Percentiles rank a stretch among this genome's conserved stretches.
These are phyloP conservation scores for Bombus breviceps DNA, from an alignment of 1,140 invertebrate genomes.

Conservation along the genomic window DNA sequence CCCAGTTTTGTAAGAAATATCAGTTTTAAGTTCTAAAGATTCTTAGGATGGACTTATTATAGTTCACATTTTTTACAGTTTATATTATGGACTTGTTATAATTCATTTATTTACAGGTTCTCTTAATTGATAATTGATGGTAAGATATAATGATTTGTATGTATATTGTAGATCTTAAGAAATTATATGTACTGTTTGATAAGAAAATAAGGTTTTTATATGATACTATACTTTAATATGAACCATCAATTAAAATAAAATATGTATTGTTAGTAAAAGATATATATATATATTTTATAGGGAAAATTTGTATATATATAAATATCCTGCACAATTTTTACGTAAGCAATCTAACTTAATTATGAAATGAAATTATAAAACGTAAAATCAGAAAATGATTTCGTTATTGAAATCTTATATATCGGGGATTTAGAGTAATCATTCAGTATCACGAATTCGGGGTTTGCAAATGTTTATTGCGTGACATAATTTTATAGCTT, in stretches of 20 bases:
- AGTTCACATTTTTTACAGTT: no score
- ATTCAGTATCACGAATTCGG: neutral
- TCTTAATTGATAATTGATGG: no score
- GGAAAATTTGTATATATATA: neutral
- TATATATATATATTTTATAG: neutral
- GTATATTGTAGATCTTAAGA: neutral
- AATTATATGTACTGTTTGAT: neutral
- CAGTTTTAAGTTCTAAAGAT: no score
- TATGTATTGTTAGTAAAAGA: neutral
- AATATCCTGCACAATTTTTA: neutral
- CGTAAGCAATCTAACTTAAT: neutral
- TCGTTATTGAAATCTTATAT: no score
- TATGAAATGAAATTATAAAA: neutral
- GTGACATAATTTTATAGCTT: conserved; percentile 32
- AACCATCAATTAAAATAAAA: neutral
- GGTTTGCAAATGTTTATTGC: conserved; percentile 55
- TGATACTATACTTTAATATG: neutral
- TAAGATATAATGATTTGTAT: no score
- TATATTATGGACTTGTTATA: no score
- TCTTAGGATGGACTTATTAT: no score
- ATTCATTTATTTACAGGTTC: no score
- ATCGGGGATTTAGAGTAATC: neutral
- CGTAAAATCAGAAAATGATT: neutral
- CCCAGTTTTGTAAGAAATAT: no score
- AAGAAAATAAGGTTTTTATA: neutral